Evolutionary conservation across 2,888 invertebrate genomes (phyloP).

Genomic region (Pheosia tremula): DNA sequence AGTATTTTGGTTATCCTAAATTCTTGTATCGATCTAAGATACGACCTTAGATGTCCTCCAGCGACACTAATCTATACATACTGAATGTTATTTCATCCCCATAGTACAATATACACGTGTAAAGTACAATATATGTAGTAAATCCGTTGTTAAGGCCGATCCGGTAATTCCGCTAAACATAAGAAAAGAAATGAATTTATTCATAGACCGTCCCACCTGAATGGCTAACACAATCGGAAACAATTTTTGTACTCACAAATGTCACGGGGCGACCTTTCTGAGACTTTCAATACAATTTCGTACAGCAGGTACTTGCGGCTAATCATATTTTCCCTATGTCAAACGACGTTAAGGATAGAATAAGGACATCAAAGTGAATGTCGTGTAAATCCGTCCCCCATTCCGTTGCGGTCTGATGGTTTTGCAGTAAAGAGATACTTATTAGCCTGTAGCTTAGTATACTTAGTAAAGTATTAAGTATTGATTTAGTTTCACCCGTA

Average conservation of each 20-base stretch:
- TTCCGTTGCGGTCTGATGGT: slow-evolving; percentile 20
- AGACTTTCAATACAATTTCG: slow-evolving; percentile 26
- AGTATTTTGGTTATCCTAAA: neutral
- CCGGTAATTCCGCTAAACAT: neutral
- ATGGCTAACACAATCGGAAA: slow-evolving; percentile 23
- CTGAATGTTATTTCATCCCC: no score
- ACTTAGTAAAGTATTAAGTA: slow-evolving; percentile 22
- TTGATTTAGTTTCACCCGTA: slow-evolving; percentile 16
- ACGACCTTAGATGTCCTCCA: no score
- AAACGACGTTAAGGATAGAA: slow-evolving; percentile 35
- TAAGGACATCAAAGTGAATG: slow-evolving; percentile 27
- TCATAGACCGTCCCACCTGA: slow-evolving; percentile 8
- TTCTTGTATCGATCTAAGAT: no score
- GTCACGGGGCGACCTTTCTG: slow-evolving; percentile 33
- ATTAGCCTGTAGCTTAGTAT: slow-evolving; percentile 14
- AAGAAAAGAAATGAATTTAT: neutral
- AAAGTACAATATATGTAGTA: no score
- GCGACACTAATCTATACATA: no score
- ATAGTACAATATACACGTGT: no score
- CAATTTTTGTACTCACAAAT: slow-evolving; percentile 28
- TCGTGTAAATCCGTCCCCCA: slow-evolving; percentile 18
- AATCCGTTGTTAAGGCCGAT: no score
- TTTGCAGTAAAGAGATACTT: slow-evolving; percentile 15
- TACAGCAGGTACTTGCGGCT: slow-evolving; percentile 9
- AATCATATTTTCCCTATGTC: slow-evolving; percentile 31